phyloP scores from a whole-genome alignment of 1,140 invertebrate genomes.

The Holcopasites calliopsidis region DNA sequence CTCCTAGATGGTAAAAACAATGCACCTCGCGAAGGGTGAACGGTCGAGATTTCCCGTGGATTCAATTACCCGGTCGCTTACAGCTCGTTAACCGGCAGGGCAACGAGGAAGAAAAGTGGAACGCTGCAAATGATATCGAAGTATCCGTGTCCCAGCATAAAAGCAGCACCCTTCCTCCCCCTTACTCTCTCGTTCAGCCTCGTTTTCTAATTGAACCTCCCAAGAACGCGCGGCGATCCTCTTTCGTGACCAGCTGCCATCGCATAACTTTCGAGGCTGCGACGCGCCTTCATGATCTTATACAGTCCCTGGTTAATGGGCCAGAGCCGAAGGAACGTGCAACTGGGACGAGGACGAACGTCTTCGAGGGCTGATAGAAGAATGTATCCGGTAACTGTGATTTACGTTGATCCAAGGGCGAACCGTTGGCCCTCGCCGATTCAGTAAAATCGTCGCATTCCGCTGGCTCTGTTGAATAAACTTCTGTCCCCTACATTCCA shows the following conservation, averaged over 20 bases:
- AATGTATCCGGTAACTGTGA: conserved; percentile 15
- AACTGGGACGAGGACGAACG: conserved; percentile 9
- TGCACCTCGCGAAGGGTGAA: too few species aligned
- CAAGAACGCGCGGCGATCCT: conserved; percentile 15
- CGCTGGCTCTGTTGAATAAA: conserved; percentile 2
- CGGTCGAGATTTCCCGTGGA: too few species aligned
- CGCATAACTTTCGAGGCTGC: conserved; percentile 36
- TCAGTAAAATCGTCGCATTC: conserved; percentile 8
- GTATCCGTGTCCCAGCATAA: conserved; percentile 45
- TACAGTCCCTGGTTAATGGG: conserved; percentile 31
- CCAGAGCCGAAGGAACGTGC: conserved; percentile 11
- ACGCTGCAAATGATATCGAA: conserved; percentile 14
- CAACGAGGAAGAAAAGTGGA: conserved; percentile 31
- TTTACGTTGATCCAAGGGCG: conserved; percentile 17
- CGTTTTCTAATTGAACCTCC: conserved; percentile 42
- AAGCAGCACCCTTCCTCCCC: not conserved
- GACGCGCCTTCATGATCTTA: conserved; percentile 49
- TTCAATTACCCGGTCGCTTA: conserved; percentile 38
- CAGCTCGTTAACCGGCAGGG: conserved; percentile 10
- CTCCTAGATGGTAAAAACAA: too few species aligned
- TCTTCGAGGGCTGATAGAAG: not conserved
- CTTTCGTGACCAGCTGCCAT: conserved; percentile 43
- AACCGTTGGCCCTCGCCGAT: not conserved
- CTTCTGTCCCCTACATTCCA: conserved; percentile 4
- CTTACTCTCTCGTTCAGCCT: not conserved